Percentiles rank a stretch among this genome's conserved stretches.
These are phyloP conservation scores for Darevskia mixta DNA, from an alignment of 2,797 vertebrate species.

Conservation along the genomic window DNA sequence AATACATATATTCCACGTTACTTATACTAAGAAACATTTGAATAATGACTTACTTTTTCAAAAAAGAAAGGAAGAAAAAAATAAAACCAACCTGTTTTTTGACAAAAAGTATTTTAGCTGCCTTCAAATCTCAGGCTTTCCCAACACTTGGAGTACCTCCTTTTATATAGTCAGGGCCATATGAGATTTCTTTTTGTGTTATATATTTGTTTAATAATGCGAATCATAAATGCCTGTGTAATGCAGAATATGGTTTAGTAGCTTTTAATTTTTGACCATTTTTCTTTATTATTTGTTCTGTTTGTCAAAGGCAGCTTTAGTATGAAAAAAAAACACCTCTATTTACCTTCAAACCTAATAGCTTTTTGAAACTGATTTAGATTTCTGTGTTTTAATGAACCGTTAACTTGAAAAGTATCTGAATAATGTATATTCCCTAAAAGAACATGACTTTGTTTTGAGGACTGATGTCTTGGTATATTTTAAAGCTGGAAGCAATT, in stretches of 20 bases:
- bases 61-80: not conserved
- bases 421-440: not conserved
- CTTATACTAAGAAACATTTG: not conserved
- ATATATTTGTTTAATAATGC: not conserved
- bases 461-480: not conserved
- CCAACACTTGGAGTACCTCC: not conserved
- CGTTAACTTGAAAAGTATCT: not conserved
- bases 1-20: no score
- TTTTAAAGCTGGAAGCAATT: not conserved
- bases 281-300: not conserved
- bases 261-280: slow-evolving; percentile 9
- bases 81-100: not conserved
- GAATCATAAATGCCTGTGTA: not conserved
- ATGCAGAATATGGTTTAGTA: not conserved
- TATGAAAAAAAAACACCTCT: not conserved
- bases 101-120: not conserved
- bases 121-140: not conserved
- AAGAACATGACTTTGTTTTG: slow-evolving; percentile 8
- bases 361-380: not conserved
- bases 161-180: not conserved
- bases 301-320: not conserved
- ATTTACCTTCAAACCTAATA: not conserved
- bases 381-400: slow-evolving; percentile 16
- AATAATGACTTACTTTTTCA: not conserved
- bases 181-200: not conserved